These are phyloP conservation scores for Oreochromis aureus DNA, from an alignment of 2,113 vertebrate genomes.

Conservation along the genomic window DNA sequence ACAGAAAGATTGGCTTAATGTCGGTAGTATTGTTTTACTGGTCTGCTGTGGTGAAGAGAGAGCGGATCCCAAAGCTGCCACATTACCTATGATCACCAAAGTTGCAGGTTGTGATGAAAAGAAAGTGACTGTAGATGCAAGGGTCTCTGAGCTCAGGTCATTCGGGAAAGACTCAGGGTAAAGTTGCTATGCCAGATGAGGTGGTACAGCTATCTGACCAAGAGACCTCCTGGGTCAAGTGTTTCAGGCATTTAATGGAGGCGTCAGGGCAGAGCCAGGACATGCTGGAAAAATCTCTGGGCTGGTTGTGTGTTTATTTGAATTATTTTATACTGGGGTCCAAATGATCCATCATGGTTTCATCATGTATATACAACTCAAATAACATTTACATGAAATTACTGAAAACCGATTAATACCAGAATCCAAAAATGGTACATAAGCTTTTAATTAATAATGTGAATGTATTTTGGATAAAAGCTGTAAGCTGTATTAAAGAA, in stretches of 20 bases:
- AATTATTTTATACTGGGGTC: background rate
- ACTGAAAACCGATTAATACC: background rate
- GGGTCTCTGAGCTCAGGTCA: background rate
- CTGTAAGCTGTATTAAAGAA: background rate
- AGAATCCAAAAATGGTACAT: background rate
- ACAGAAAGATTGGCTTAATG: background rate
- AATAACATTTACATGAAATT: background rate
- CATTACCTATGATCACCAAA: background rate
- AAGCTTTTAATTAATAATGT: background rate
- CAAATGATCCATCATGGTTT: background rate
- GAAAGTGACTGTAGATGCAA: background rate
- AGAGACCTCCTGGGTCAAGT: background rate
- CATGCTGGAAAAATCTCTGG: background rate
- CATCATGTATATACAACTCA: background rate
- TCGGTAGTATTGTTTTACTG: background rate
- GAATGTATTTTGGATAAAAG: background rate
- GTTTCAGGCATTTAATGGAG: background rate
- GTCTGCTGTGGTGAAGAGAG: background rate
- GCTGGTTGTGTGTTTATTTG: background rate
- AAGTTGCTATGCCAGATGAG: background rate
- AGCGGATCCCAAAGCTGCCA: background rate
- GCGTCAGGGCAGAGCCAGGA: background rate
- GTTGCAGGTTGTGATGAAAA: background rate
- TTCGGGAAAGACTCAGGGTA: background rate
- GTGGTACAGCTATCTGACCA: background rate